Base-by-base conservation (phyloP, 2,888 invertebrate genomes). In the Thymelicus acteon region DNA sequence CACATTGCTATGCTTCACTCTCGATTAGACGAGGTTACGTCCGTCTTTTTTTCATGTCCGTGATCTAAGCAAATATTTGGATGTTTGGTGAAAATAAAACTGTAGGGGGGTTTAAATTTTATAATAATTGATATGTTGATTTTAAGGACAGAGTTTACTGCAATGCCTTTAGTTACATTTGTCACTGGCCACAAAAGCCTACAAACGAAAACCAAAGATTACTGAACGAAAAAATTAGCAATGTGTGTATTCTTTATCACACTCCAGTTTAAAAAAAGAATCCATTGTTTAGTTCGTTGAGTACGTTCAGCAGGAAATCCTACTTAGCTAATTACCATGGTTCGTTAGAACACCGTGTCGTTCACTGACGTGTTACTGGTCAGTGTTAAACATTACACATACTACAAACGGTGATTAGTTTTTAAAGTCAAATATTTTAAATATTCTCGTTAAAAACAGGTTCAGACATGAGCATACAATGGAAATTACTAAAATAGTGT, bases 251-350 rank as follows among this genome's bases (percentile, higher is more conserved):
- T 52, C 19, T 12, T 52, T 37, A 37, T 48, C 2, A 49, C 39
- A 58, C 10, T 47, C 58, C 24, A 47, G n/a, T 67, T 60, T 7
- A 49, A 60, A 67, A 47, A 60, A 60, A 44, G 49, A 67, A 40
- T 49, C 49, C 67, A 67, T 60, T 67, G 60, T 64, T 24, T 58
- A 54, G 48, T 15, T n/a, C n/a, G n/a, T n/a, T n/a, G n/a, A n/a
- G n/a, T 60, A 10, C 60, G 31, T 37, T 37, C 47, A 52, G 52
- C 67, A 67, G 67, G 67, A 67, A 67, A 67, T 67, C 67, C 67
- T 67, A 67, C 67, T 67, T 61, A 67, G 60, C 60, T 67, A 67
- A 67, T 67, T 67, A 67, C 60, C 67, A 67, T 67, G 67, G 52
- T 60, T 24, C 37, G 67, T 60, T 67, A 40, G 60, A 49, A 24